Conservation (phyloP, 1,140 invertebrate species). For the Drosophila pachea region DNA sequence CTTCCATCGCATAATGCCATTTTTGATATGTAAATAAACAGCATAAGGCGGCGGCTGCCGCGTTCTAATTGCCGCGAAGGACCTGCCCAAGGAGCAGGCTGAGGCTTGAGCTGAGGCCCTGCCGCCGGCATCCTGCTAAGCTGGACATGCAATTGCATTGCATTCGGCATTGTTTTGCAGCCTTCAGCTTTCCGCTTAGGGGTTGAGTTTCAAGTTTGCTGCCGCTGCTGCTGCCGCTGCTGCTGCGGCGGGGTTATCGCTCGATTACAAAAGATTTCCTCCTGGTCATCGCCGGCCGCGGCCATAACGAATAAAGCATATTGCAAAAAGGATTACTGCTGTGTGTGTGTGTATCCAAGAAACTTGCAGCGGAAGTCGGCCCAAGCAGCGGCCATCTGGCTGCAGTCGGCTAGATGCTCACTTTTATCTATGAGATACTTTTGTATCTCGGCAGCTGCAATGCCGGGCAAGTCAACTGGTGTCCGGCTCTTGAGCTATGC, state of each 20-base stretch:
- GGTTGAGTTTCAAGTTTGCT: slow-evolving; percentile 71
- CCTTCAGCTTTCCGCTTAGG: slow-evolving; percentile 40
- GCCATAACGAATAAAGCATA: slow-evolving; percentile 19
- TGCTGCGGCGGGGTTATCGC: slow-evolving; percentile 63
- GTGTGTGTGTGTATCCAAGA: too few species aligned
- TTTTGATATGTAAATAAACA: slow-evolving; percentile 68
- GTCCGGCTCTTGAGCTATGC: slow-evolving; percentile 15
- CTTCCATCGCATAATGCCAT: slow-evolving; percentile 64
- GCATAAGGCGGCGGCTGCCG: slow-evolving; percentile 19
- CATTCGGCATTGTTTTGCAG: slow-evolving; percentile 65
- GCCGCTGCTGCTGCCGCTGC: slow-evolving; percentile 35
- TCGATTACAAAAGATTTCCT: slow-evolving; percentile 76
- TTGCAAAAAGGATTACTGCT: slow-evolving; percentile 30
- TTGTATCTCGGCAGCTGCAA: slow-evolving; percentile 43
- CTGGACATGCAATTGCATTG: slow-evolving; percentile 75
- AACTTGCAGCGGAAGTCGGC: slow-evolving; percentile 67
- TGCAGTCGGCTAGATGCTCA: slow-evolving; percentile 26
- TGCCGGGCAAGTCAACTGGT: too few species aligned
- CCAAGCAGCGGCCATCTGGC: slow-evolving; percentile 16
- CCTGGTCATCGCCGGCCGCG: slow-evolving; percentile 48
- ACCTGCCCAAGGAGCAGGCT: slow-evolving; percentile 47
- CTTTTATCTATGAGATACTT: slow-evolving; percentile 71
- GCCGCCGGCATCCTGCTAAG: slow-evolving; percentile 67
- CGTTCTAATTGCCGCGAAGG: slow-evolving; percentile 71
- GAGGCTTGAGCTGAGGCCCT: not conserved